Evolutionary conservation across 1,140 invertebrate genomes (phyloP).

Genomic region (Drosophila rufa): DNA sequence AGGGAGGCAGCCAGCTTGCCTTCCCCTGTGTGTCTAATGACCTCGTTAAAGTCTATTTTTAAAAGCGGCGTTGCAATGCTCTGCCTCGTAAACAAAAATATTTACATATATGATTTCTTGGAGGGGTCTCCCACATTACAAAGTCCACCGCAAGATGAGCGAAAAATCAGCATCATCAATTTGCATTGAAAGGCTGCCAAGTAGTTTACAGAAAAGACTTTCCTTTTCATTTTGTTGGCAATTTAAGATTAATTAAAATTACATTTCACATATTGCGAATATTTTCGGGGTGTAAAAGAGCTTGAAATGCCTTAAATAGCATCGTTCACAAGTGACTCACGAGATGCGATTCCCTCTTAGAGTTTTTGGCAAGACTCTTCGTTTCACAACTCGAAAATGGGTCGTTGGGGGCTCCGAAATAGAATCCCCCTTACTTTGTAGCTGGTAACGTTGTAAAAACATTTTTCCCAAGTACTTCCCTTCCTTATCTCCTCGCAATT

Average conservation of each 20-base stretch:
- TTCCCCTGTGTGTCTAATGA: constrained; percentile 74
- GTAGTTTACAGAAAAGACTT: constrained; percentile 33
- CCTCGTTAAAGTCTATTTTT: constrained; percentile 80
- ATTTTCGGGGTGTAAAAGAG: constrained; percentile 44
- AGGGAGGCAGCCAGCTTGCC: too few relatives aligned
- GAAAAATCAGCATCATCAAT: constrained; percentile 8
- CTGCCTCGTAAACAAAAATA: constrained; percentile 18
- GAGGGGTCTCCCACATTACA: constrained; percentile 65
- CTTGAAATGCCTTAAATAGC: constrained; percentile 55
- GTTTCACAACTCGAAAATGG: constrained; percentile 54
- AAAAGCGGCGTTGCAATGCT: constrained; percentile 51
- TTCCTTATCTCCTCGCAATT: constrained; percentile 17
- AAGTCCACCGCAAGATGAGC: constrained; percentile 39
- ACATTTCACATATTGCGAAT: constrained; percentile 54
- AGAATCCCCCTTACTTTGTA: constrained; percentile 42
- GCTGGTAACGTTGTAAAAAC: constrained; percentile 6
- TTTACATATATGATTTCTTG: constrained; percentile 26
- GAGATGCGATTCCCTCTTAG: constrained; percentile 32
- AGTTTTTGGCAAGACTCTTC: constrained; percentile 44
- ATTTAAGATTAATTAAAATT: constrained; percentile 67
- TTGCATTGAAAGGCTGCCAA: constrained; percentile 42
- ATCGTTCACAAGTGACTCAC: constrained; percentile 64
- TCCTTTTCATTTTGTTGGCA: constrained; percentile 50
- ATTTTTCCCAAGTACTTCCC: constrained; percentile 46
- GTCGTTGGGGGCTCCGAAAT: constrained; percentile 58